A percentile compares a stretch with the other conserved stretches of the same genome.
phyloP scores from a whole-genome alignment of 1,140 invertebrate species.

The Scylla paramamosain region DNA sequence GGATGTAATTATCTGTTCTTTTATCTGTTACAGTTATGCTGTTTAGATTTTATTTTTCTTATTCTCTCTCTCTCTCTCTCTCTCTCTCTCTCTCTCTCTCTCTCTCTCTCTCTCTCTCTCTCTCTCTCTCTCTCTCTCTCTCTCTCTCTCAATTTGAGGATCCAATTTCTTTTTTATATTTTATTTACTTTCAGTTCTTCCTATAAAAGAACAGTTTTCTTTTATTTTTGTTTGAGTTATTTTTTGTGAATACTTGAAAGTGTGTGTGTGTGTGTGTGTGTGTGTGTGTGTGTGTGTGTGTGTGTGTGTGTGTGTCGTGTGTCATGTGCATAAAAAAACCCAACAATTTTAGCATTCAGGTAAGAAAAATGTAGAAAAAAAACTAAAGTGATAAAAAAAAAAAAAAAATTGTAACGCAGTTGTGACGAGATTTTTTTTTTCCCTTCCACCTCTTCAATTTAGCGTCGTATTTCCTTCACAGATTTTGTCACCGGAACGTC shows the following conservation, averaged over 20 bases:
- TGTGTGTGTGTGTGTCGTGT: slow-evolving; percentile 17
- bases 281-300: slow-evolving; percentile 30
- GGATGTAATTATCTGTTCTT: too few species aligned
- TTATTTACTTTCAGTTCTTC: too few species aligned
- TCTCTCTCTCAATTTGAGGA: not conserved
- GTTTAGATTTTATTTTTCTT: not conserved
- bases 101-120: not conserved
- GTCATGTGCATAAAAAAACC: not conserved
- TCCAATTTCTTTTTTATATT: not conserved
- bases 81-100: not conserved
- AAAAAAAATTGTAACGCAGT: too few species aligned
- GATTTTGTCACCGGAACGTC: too few species aligned
- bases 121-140: not conserved
- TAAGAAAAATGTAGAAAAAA: not conserved
- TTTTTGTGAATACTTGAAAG: not conserved
- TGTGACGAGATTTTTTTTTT: too few species aligned
- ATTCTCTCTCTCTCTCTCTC: not conserved
- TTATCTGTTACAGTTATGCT: too few species aligned
- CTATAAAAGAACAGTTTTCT: too few species aligned
- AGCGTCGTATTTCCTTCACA: too few species aligned
- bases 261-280: slow-evolving; percentile 33
- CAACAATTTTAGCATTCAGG: too few species aligned
- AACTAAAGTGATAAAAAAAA: not conserved
- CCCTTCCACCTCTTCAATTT: too few species aligned
- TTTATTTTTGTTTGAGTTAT: too few species aligned